phyloP scores from a whole-genome alignment of 2,797 vertebrate species.

The Pipistrellus kuhlii region DNA sequence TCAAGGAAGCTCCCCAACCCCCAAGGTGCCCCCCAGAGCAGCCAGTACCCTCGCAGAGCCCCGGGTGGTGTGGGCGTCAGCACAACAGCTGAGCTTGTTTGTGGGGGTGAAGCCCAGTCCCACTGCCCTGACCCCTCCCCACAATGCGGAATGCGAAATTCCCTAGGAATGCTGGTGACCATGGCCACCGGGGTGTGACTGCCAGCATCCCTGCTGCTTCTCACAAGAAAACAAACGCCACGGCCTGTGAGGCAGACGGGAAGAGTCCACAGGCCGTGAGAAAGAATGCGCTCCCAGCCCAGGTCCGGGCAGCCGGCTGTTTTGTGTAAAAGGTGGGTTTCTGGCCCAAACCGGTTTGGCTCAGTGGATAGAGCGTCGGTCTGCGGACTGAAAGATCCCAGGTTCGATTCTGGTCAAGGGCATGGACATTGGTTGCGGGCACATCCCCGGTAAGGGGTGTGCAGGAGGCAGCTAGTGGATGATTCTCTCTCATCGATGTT shows the following conservation, averaged over 20 bases:
- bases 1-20: neutral
- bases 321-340: neutral
- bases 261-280: accelerated
- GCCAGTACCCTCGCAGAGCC: neutral
- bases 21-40: accelerated
- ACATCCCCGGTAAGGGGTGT: no score
- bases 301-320: neutral
- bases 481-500: no score
- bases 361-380: no score
- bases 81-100: neutral
- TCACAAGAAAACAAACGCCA: neutral
- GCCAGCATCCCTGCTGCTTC: neutral
- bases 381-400: no score
- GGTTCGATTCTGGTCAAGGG: no score
- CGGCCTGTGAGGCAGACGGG: neutral
- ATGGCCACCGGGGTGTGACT: accelerated
- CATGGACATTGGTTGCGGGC: no score
- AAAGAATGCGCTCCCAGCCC: neutral
- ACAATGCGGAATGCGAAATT: no score
- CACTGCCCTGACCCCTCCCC: accelerated
- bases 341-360: no score
- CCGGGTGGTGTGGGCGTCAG: accelerated
- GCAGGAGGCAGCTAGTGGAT: no score
- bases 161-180: neutral
- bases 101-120: accelerated